Evolutionary conservation across 2,888 invertebrate species (phyloP), one percentile per base, ranked within the genome.

Genomic region (Dynastes hyllus): DNA sequence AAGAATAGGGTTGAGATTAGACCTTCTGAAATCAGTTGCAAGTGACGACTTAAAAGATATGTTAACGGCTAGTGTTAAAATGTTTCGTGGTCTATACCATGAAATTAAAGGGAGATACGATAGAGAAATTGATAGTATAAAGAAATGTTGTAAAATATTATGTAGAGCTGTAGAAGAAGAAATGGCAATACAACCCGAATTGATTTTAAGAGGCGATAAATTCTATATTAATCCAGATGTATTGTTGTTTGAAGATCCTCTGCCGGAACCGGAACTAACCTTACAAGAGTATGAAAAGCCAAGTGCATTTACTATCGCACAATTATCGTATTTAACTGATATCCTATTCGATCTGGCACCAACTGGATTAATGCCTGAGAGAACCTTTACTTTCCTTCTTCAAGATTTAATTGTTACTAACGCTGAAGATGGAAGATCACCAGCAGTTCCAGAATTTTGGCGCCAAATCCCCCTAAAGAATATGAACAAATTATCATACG

Each of bases 51-150:
- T 92, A 45, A 87, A 91, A 76, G 89, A 88, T 61, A 89, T 91
- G 83, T 88, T 92, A 53, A 82, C 86, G 75, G 89, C 89, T 81
- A 90, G 91, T 80, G 89, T 90, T 69, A 87, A 88, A 82, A 88
- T 90, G n/a, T 92, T 92, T 37, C 90, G 90, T 81, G 86, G 89
- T 11, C 85, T 92, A 29, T 91, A 90, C 84, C 89, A 91, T 80
- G 90, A 90, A 83, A 87, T 92, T 50, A 80, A 80, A n/a, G 75
- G 78, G 4, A 85, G 88, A 75, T 91, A 90, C 78, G 80, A 87
- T 29, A 85, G 83, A 5, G 91, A 91, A 83, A 81, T 89, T 6
- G 81, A 85, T 45, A 89, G 88, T 82, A 86, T 90, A 13, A 87
- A 89, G 1, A 87, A 84, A 85, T 83, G 86, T 79, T 84, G 85